These are phyloP conservation scores for Drosophila nigrodunni DNA, from an alignment of 1,140 invertebrate genomes.

Conservation along the genomic window DNA sequence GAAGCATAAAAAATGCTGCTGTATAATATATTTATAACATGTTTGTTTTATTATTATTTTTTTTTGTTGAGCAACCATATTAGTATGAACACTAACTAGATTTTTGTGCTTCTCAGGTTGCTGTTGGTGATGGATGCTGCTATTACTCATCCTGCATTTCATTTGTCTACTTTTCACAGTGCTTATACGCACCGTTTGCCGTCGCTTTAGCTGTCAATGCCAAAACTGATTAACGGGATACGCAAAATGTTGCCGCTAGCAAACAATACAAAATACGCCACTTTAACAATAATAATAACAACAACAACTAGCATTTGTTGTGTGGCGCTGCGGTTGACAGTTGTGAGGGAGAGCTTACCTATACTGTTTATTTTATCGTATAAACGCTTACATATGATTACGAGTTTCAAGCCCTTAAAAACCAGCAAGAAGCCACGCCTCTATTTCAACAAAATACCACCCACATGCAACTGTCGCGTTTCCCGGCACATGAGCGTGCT, in stretches of 20 bases:
- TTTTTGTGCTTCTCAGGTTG: constrained; percentile 36
- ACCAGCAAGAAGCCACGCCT: constrained; percentile 17
- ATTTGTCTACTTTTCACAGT: constrained; percentile 23
- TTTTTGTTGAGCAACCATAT: constrained; percentile 4
- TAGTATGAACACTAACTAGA: constrained; percentile 13
- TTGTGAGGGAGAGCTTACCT: constrained; percentile 13
- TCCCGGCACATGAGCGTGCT: constrained; percentile 10
- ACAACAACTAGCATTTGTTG: constrained; percentile 9
- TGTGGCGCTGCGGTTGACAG: constrained; percentile 20
- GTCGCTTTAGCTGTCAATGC: constrained; percentile 41
- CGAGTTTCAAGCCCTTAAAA: constrained; percentile 34
- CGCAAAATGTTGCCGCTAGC: constrained; percentile 16
- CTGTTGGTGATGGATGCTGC: constrained; percentile 3
- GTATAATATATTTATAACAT: constrained; percentile 35
- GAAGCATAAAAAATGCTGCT: constrained; percentile 27
- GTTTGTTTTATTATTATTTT: constrained; percentile 3
- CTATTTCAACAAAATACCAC: not conserved
- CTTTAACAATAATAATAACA: constrained; percentile 20
- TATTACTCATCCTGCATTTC: constrained; percentile 24
- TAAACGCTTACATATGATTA: constrained; percentile 63
- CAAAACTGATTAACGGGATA: constrained; percentile 42
- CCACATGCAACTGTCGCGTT: constrained; percentile 32
- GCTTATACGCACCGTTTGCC: constrained; percentile 45
- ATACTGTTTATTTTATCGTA: constrained; percentile 39
- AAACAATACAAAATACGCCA: constrained; percentile 28